phyloP scores from a whole-genome alignment of 2,888 invertebrate genomes.

The Agrenia bidenticulata region DNA sequence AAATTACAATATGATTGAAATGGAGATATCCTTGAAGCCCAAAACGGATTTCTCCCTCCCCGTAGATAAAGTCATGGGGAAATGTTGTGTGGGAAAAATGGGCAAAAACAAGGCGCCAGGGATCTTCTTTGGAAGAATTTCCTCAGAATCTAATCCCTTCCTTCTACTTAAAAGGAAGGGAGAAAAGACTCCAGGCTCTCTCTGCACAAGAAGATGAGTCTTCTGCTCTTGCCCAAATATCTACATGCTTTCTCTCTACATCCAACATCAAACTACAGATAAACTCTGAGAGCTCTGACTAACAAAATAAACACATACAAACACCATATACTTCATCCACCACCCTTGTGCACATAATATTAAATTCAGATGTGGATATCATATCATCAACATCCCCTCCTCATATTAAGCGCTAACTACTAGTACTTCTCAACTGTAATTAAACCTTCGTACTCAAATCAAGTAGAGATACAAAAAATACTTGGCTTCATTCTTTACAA shows the following conservation, averaged over 20 bases:
- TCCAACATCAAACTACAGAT: too few species aligned
- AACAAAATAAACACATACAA: too few species aligned
- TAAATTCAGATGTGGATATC: too few species aligned
- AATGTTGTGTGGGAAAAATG: slow-evolving; percentile 19
- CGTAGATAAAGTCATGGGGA: background rate
- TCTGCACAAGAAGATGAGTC: slow-evolving; percentile 2
- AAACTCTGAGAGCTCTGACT: too few species aligned
- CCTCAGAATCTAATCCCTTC: background rate
- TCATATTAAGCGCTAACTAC: too few species aligned
- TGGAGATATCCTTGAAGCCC: background rate
- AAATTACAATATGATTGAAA: slow-evolving; percentile 11
- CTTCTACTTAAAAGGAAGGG: background rate
- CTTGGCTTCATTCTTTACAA: too few species aligned
- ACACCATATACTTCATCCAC: too few species aligned
- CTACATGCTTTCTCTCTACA: background rate
- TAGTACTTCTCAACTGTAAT: too few species aligned
- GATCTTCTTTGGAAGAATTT: slow-evolving; percentile 29
- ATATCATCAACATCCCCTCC: too few species aligned
- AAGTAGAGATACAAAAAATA: too few species aligned
- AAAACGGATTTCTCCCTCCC: background rate
- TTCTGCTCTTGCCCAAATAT: background rate
- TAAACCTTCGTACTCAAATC: too few species aligned
- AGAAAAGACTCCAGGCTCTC: background rate
- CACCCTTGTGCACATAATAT: too few species aligned
- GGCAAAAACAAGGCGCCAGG: slow-evolving; percentile 52